These are phyloP conservation scores for Chrysolina haemoptera DNA, from an alignment of 2,888 invertebrate species.

Conservation along the genomic window DNA sequence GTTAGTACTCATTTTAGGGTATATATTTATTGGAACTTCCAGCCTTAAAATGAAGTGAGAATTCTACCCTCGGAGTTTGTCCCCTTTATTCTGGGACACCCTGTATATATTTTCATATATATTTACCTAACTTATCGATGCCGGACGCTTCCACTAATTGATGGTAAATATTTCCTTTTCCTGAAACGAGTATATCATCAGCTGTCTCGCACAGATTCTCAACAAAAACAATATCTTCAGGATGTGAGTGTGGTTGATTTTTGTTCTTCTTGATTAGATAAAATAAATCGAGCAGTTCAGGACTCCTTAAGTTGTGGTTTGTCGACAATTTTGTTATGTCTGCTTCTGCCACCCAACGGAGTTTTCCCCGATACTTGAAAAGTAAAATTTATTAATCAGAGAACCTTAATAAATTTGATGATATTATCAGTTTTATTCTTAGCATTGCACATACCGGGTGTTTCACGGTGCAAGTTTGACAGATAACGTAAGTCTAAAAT, in stretches of 20 bases:
- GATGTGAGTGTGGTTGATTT: slow-evolving; percentile 34
- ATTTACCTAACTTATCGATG: slow-evolving; percentile 59
- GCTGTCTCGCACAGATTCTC: slow-evolving; percentile 61
- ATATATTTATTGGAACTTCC: too few species aligned
- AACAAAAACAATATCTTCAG: slow-evolving; percentile 53
- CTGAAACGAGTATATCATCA: slow-evolving; percentile 58
- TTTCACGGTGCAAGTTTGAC: too few species aligned
- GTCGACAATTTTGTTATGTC: slow-evolving; percentile 58
- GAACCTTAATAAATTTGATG: too few species aligned
- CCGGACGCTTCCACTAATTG: slow-evolving; percentile 62
- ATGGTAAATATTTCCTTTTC: slow-evolving; percentile 55
- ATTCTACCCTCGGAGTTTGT: too few species aligned
- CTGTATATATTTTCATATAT: not conserved
- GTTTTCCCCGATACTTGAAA: slow-evolving; percentile 62
- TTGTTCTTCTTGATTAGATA: slow-evolving; percentile 41
- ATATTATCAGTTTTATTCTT: too few species aligned
- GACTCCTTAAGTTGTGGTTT: slow-evolving; percentile 57
- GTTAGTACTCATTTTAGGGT: too few species aligned
- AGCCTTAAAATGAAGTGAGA: too few species aligned
- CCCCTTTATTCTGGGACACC: too few species aligned
- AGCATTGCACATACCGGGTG: too few species aligned
- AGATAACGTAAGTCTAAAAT: too few species aligned
- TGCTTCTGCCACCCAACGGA: slow-evolving; percentile 61
- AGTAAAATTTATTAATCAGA: not conserved
- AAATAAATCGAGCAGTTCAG: slow-evolving; percentile 60